Conservation (phyloP, 2,797 vertebrate species). For the Amniataba percoides region DNA sequence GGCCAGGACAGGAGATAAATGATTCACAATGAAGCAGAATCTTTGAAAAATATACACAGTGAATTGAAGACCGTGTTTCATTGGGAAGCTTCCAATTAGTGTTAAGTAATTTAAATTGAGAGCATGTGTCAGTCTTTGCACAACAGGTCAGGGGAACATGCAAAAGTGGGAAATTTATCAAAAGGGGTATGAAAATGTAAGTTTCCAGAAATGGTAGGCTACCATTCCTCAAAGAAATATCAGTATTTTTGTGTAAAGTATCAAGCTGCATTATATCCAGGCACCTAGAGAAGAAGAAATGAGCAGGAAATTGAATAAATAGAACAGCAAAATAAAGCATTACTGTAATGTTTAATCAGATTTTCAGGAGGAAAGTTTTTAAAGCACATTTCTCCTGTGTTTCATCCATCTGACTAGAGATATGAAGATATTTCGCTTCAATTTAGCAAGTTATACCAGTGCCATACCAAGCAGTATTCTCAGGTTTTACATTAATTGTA, state of each 20-base stretch:
- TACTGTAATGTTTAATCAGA: neutral
- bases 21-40: neutral
- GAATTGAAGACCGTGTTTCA: neutral
- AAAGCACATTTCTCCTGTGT: neutral
- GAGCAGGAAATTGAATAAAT: neutral
- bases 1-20: neutral
- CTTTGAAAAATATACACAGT: no score
- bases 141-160: neutral
- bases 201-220: neutral
- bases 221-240: no score
- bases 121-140: neutral
- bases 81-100: neutral
- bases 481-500: conserved; percentile 19
- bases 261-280: no score
- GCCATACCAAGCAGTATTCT: neutral
- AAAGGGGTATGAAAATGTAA: neutral
- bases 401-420: neutral
- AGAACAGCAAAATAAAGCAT: neutral
- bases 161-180: neutral
- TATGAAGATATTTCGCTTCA: neutral
- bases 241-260: neutral
- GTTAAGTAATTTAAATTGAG: neutral
- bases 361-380: neutral
- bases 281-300: neutral
- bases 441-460: neutral